A percentile compares a stretch with the other conserved stretches of the same genome.
Evolutionary conservation across 2,113 vertebrate genomes (phyloP).

Genomic region (Entelurus aequoreus): DNA sequence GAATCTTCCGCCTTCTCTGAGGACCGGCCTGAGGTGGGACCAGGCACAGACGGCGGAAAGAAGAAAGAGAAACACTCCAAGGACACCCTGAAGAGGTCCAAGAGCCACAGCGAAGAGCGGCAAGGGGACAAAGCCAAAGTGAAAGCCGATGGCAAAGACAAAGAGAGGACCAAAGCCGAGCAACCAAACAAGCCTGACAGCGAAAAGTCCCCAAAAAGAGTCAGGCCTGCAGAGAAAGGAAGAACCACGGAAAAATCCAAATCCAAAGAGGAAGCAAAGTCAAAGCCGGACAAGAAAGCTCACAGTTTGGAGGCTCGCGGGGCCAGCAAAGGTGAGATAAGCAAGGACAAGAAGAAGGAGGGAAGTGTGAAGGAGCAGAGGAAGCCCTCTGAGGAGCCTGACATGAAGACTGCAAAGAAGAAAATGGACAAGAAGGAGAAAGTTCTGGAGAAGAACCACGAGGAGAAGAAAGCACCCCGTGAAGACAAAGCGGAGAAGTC

Average conservation of each 20-base stretch:
- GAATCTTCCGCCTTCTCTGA: constrained; percentile 77
- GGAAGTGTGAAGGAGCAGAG: constrained; percentile 71
- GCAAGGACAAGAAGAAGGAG: constrained; percentile 77
- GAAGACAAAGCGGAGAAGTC: constrained; percentile 44
- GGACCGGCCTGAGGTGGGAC: constrained; percentile 80
- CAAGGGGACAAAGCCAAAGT: constrained; percentile 74
- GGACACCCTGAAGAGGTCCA: constrained; percentile 76
- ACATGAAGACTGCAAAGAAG: constrained; percentile 54
- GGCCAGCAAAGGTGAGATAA: constrained; percentile 54
- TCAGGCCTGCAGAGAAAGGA: constrained; percentile 76
- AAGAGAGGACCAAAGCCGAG: constrained; percentile 70
- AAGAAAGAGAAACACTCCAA: constrained; percentile 79
- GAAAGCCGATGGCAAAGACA: constrained; percentile 75
- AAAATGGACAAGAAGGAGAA: constrained; percentile 57
- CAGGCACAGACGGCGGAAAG: constrained; percentile 65
- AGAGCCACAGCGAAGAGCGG: constrained; percentile 78
- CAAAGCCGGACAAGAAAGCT: constrained; percentile 76
- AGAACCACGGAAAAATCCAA: constrained; percentile 70
- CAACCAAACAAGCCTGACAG: constrained; percentile 71
- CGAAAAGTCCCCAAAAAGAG: constrained; percentile 75
- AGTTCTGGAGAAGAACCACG: constrained; percentile 45
- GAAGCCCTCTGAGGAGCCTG: constrained; percentile 64
- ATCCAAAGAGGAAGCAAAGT: constrained; percentile 74
- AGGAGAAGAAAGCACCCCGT: constrained; percentile 32
- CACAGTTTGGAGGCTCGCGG: constrained; percentile 70